Evolutionary conservation across 2,888 invertebrate species (phyloP).

Genomic region (Rhagonycha lutea): DNA sequence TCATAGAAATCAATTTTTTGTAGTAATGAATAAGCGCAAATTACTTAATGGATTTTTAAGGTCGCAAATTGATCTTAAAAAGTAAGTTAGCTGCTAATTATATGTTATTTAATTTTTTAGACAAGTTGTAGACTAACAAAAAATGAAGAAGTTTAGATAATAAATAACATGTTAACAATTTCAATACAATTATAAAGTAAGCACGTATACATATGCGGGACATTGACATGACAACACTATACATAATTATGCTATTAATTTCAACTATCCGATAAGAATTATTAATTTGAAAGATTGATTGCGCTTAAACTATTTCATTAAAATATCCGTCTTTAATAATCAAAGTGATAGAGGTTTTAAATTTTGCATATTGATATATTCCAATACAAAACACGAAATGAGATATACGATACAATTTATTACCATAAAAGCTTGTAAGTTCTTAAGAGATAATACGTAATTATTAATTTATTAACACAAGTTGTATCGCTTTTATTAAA

Average conservation of each 20-base stretch:
- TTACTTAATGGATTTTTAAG: too few species aligned
- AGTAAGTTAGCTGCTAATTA: neutral
- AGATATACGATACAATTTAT: neutral
- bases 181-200: neutral
- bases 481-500: neutral
- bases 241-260: conserved; percentile 31
- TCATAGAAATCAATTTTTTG: too few species aligned
- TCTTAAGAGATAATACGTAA: neutral
- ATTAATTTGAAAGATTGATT: neutral
- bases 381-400: neutral
- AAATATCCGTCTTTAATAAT: neutral
- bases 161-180: neutral
- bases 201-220: conserved; percentile 6
- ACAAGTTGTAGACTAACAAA: neutral
- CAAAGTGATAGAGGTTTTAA: neutral
- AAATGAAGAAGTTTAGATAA: neutral
- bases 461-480: neutral
- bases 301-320: neutral
- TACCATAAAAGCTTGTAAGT: neutral
- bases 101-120: neutral
- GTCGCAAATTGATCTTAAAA: too few species aligned
- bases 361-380: neutral
- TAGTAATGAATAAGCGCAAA: too few species aligned
- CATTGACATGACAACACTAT: conserved; percentile 25
- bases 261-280: conserved; percentile 2